phyloP scores from a whole-genome alignment of 1,140 invertebrate genomes.

The Antheraea mylitta region DNA sequence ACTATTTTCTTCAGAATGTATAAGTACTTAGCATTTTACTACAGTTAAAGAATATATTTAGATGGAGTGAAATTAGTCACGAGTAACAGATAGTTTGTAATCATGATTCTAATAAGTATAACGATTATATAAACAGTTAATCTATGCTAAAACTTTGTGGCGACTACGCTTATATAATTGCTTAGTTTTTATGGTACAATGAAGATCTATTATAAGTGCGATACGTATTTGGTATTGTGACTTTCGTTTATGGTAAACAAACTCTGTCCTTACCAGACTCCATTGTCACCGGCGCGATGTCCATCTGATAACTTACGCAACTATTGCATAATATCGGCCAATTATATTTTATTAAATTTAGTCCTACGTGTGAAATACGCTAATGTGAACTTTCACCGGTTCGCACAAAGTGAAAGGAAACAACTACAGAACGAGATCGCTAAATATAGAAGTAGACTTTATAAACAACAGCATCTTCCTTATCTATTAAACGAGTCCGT shows the following conservation, averaged over 20 bases:
- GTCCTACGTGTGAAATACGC: constrained; percentile 41
- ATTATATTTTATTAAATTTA: constrained; percentile 33
- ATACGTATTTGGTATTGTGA: neutral
- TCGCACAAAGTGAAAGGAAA: constrained; percentile 10
- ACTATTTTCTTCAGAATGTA: too few species aligned
- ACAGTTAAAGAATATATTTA: too few species aligned
- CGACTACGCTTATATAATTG: neutral
- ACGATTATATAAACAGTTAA: too few species aligned
- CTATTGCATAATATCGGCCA: constrained; percentile 36
- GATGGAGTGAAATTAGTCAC: too few species aligned
- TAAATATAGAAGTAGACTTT: neutral
- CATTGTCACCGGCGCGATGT: constrained; percentile 17
- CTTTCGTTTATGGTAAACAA: constrained; percentile 2
- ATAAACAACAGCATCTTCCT: neutral
- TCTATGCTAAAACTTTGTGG: neutral
- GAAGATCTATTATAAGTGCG: neutral
- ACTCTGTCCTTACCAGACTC: constrained; percentile 18
- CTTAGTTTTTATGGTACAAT: neutral
- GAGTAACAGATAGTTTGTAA: too few species aligned
- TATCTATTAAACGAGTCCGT: neutral
- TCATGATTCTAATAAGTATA: too few species aligned
- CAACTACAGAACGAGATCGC: neutral
- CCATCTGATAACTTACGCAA: constrained; percentile 25
- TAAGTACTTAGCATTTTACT: too few species aligned
- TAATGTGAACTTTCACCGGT: constrained; percentile 51